Base-by-base conservation (phyloP, 2,797 vertebrate species). In the Falco rusticolus region DNA sequence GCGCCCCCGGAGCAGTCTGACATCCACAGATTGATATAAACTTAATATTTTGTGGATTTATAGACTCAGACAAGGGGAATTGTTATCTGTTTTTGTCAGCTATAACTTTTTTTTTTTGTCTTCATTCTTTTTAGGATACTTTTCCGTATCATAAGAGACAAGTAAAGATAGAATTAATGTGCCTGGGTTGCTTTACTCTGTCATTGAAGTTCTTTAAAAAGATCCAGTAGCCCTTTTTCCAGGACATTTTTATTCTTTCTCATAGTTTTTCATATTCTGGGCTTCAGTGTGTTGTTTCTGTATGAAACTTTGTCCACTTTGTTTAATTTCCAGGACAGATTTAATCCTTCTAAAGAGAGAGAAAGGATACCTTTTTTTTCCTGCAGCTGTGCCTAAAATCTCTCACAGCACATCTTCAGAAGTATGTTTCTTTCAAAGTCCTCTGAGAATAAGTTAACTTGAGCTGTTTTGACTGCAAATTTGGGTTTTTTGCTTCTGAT, bases 351-450 rank as follows among this genome's bases (percentile, higher is more conserved):
- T 63, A 69, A 91, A 84, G 60, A 89, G 39, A 94, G 37, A 41
- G 79, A 90, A 94, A 94, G 43, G 63, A 94, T 93, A 89, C 66
- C 13, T 29, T 76, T 65, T 90, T 89, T 93, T 89, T 10, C 37
- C 82, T 66, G 60, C 90, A 90, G 94, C 91, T 96, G 91, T 92
- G 93, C 70, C 90, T 94, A 85, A 89, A 96, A 87, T 85, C 74
- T 90, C 66, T 90, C 88, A 79, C 64, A 85, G 84, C 86, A 77
- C 84, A 93, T 97, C 74, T 89, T 95, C 87, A 92, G 91, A 95
- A 83, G 74, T 89, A 77, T 92, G 94, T 93, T 96, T 92, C 86
- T 90, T 96, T 92, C 88, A 82, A 64, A 94, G 66, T 92, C 88
- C 48, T 84, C 70, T 74, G 94, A 94, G 90, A 93, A 68, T 87